A percentile compares a stretch with the other conserved stretches of the same genome.
phyloP scores from a whole-genome alignment of 2,113 vertebrate species.

The Albula goreensis region DNA sequence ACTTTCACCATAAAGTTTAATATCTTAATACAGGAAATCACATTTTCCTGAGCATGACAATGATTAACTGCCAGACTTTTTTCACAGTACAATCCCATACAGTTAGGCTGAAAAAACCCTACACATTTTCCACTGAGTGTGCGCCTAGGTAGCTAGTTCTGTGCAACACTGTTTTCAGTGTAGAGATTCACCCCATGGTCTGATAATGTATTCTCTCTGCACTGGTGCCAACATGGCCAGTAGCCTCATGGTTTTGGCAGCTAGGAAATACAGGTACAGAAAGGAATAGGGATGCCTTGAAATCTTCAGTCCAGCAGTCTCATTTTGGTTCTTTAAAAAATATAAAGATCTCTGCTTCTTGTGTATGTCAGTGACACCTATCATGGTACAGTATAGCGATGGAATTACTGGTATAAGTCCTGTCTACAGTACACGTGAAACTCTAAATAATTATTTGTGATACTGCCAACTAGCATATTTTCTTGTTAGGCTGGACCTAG shows the following conservation, averaged over 20 bases:
- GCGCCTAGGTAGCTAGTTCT: too few species aligned
- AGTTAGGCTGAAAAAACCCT: background rate
- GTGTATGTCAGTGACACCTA: background rate
- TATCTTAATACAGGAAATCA: constrained; percentile 1
- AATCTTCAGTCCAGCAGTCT: background rate
- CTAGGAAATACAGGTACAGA: background rate
- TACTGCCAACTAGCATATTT: too few species aligned
- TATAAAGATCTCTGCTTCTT: background rate
- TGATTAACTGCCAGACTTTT: background rate
- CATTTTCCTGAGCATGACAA: constrained; percentile 14
- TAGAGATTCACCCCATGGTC: too few species aligned
- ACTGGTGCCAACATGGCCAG: too few species aligned
- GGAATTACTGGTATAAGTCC: too few species aligned
- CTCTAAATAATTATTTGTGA: too few species aligned
- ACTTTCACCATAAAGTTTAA: background rate
- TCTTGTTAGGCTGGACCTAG: too few species aligned
- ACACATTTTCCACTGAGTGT: background rate
- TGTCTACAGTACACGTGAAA: too few species aligned
- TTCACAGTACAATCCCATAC: background rate
- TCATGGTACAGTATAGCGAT: too few species aligned
- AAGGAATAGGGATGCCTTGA: background rate
- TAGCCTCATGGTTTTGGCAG: too few species aligned
- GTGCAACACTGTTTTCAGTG: too few species aligned
- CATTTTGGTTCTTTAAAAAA: background rate
- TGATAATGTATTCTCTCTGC: too few species aligned